phyloP scores from a whole-genome alignment of 2,113 vertebrate genomes.

The Anhinga anhinga region DNA sequence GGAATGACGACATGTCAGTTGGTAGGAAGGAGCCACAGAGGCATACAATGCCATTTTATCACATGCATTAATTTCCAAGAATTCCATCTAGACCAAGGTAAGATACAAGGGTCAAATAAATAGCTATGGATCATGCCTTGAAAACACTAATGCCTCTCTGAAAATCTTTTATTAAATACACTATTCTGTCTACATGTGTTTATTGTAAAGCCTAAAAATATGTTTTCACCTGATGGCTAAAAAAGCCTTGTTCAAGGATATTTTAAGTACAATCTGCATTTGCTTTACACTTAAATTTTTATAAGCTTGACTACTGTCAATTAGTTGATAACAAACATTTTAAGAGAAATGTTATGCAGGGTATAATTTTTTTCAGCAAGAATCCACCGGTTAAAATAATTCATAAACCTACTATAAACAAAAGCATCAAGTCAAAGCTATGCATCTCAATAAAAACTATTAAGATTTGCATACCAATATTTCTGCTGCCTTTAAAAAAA shows the following conservation, averaged over 20 bases:
- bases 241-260: background rate
- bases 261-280: background rate
- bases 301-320: background rate
- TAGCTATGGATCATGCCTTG: background rate
- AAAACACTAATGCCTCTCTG: background rate
- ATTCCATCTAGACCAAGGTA: background rate
- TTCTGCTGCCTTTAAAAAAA: background rate
- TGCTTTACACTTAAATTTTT: background rate
- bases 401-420: background rate
- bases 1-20: background rate
- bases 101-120: background rate
- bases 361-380: constrained; percentile 74
- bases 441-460: background rate
- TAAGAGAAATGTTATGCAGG: background rate
- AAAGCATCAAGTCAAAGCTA: background rate
- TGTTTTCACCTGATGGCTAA: background rate
- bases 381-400: constrained; percentile 61
- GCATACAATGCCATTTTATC: background rate
- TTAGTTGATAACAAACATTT: background rate
- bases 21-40: background rate
- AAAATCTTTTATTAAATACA: background rate
- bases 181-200: background rate
- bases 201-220: background rate
- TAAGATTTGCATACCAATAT: background rate
- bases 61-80: background rate